These are phyloP conservation scores for Andricus curvator DNA, from an alignment of 2,888 invertebrate genomes.

Conservation along the genomic window DNA sequence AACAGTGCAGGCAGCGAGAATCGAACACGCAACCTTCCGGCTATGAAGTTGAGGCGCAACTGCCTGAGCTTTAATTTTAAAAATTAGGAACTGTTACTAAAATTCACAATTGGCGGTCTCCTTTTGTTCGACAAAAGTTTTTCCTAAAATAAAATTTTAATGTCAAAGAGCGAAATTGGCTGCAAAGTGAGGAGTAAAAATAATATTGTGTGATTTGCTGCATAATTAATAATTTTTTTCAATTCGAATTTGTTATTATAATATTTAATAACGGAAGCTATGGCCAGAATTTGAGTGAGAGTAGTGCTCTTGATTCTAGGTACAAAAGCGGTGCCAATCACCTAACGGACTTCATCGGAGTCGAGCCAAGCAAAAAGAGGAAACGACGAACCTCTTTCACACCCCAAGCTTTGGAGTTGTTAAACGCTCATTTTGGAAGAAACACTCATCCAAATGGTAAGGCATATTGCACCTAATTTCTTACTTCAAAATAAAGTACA, in stretches of 20 bases:
- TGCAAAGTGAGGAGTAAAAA: too few relatives aligned
- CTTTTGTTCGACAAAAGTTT: too few relatives aligned
- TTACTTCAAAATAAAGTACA: too few relatives aligned
- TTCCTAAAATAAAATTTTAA: too few relatives aligned
- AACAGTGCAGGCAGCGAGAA: too few relatives aligned
- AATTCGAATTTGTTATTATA: not conserved
- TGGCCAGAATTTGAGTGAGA: constrained; percentile 73
- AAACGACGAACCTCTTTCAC: constrained; percentile 98
- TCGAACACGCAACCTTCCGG: too few relatives aligned
- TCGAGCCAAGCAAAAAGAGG: constrained; percentile 97
- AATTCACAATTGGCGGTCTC: too few relatives aligned
- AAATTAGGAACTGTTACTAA: too few relatives aligned
- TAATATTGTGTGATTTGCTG: not conserved
- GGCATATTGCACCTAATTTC: constrained; percentile 43
- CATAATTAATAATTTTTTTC: not conserved
- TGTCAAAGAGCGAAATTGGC: too few relatives aligned
- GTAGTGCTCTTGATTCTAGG: constrained; percentile 82
- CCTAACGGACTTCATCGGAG: constrained; percentile 96
- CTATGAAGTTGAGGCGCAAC: too few relatives aligned
- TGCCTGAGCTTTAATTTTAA: too few relatives aligned
- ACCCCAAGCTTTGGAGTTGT: constrained; percentile 95
- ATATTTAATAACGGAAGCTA: constrained; percentile 24
- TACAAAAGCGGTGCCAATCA: constrained; percentile 96
- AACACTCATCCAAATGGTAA: constrained; percentile 99
- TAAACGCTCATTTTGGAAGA: constrained; percentile 97